phyloP scores from a whole-genome alignment of 2,888 invertebrate species.

The Drosophila greeni region DNA sequence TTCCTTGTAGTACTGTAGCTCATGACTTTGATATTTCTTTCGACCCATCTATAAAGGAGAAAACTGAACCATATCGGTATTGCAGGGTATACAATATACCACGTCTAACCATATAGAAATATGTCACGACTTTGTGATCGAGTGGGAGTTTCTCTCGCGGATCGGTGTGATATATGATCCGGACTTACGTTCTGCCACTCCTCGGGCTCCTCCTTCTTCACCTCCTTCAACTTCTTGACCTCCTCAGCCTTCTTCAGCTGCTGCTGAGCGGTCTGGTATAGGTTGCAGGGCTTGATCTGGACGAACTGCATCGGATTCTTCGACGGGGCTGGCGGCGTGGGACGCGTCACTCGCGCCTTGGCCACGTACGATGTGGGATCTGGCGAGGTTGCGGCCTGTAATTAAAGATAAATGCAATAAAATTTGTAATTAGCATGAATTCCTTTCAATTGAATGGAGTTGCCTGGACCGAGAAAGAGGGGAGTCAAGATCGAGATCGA shows the following conservation, averaged over 20 bases:
- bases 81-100: conserved; percentile 10
- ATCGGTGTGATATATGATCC: conserved; percentile 12
- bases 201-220: conserved; percentile 89
- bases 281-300: conserved; percentile 91
- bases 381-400: conserved; percentile 77
- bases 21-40: not conserved
- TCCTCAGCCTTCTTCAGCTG: conserved; percentile 91
- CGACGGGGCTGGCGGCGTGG: conserved; percentile 90
- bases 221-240: conserved; percentile 89
- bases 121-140: conserved; percentile 56
- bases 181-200: conserved; percentile 93
- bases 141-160: conserved; percentile 35
- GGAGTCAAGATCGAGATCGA: conserved; percentile 29
- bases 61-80: not conserved
- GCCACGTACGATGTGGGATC: conserved; percentile 79
- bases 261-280: conserved; percentile 90
- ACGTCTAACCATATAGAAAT: conserved; percentile 48
- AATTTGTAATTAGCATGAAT: conserved; percentile 59
- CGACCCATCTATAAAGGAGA: too few species aligned
- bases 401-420: conserved; percentile 52
- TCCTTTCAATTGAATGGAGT: conserved; percentile 41
- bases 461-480: not conserved
- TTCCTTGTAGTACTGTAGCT: not conserved
- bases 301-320: conserved; percentile 93
- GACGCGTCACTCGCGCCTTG: conserved; percentile 82